These are phyloP conservation scores for Solea senegalensis DNA, from an alignment of 2,113 vertebrate species.

Conservation along the genomic window DNA sequence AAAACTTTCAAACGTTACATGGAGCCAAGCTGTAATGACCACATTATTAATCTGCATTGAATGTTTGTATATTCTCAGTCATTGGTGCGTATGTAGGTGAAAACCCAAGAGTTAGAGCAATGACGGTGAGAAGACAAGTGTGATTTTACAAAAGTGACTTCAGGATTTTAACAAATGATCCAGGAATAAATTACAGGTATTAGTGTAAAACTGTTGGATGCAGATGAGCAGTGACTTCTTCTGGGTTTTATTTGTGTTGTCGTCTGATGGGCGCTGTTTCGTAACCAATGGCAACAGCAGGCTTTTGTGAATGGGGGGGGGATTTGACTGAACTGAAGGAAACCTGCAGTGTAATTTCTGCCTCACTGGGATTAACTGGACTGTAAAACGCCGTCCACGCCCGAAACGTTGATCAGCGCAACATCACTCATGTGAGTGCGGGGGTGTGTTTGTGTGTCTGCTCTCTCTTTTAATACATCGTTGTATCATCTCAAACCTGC, in stretches of 20 bases:
- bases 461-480: background rate
- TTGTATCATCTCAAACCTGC: background rate
- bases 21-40: too few species aligned
- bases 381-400: constrained; percentile 11
- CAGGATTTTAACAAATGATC: background rate
- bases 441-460: background rate
- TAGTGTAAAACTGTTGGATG: constrained; percentile 10
- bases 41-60: too few species aligned
- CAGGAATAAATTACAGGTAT: constrained; percentile 17
- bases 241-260: constrained; percentile 37
- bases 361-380: constrained; percentile 32
- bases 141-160: constrained; percentile 13
- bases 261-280: constrained; percentile 23
- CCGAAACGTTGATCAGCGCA: background rate
- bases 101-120: too few species aligned
- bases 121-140: background rate
- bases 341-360: background rate
- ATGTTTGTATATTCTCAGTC: too few species aligned
- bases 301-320: constrained; percentile 12
- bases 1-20: too few species aligned
- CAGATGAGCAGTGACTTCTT: constrained; percentile 24
- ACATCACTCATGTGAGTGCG: background rate
- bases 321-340: background rate
- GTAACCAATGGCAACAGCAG: constrained; percentile 27
- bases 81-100: too few species aligned